Evolutionary conservation across 1,140 invertebrate species (phyloP).

Genomic region (Triops cancriformis): DNA sequence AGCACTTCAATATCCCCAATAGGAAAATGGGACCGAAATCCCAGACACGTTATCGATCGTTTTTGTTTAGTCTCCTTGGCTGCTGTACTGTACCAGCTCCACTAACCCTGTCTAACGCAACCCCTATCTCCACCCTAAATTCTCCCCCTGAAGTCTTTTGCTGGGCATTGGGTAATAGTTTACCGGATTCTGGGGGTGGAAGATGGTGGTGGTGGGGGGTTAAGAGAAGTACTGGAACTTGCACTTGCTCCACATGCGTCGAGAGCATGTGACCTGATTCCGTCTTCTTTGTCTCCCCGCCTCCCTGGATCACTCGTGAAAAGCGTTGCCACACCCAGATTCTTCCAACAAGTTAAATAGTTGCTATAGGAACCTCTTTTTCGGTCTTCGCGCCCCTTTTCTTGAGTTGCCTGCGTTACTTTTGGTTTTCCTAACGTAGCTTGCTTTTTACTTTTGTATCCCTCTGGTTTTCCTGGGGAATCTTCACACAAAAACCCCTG

Average conservation of each 20-base stretch:
- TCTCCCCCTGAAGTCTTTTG: not conserved
- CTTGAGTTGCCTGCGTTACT: too few relatives aligned
- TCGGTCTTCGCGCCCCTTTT: too few relatives aligned
- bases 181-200: not conserved
- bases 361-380: not conserved
- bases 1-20: not conserved
- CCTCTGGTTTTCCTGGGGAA: too few relatives aligned
- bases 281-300: not conserved
- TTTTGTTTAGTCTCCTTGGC: not conserved
- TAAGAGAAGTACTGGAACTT: not conserved
- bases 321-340: not conserved
- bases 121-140: not conserved
- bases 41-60: conserved; percentile 10
- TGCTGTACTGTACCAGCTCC: not conserved
- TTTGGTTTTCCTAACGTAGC: too few relatives aligned
- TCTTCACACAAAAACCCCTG: too few relatives aligned
- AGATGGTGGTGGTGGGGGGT: not conserved
- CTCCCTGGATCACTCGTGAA: not conserved
- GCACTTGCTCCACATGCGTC: not conserved
- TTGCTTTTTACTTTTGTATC: too few relatives aligned
- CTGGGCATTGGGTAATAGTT: not conserved
- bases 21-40: not conserved
- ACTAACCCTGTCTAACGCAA: not conserved
- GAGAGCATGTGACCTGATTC: conserved; percentile 3
- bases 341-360: not conserved